Percentiles rank a stretch among this genome's conserved stretches.
Evolutionary conservation across 2,888 invertebrate genomes (phyloP).

Genomic region (Sipha maydis): DNA sequence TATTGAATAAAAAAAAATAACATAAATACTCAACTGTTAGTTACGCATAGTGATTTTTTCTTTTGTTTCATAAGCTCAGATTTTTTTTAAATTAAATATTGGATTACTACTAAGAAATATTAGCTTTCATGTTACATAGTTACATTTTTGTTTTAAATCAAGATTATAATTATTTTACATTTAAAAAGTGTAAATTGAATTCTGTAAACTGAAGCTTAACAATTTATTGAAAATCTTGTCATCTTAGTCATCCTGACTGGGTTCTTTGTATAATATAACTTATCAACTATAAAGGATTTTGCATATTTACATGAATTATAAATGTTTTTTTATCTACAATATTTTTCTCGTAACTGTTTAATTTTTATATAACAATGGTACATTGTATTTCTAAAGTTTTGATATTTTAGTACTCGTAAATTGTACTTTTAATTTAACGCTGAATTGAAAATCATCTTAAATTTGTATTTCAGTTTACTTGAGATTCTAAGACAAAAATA

Average conservation of each 20-base stretch:
- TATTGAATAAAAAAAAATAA: constrained; percentile 2
- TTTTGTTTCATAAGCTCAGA: not conserved
- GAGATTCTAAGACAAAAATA: constrained; percentile 23
- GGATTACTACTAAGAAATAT: not conserved
- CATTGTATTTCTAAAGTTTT: not conserved
- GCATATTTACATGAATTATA: not conserved
- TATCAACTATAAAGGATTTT: not conserved
- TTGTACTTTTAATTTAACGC: too few relatives aligned
- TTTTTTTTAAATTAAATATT: not conserved
- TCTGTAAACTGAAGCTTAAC: not conserved
- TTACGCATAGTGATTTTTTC: not conserved
- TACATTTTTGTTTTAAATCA: not conserved
- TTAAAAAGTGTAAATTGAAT: not conserved
- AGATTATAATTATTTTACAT: not conserved
- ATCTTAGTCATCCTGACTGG: too few relatives aligned
- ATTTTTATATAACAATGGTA: not conserved
- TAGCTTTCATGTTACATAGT: not conserved
- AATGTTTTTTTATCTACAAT: too few relatives aligned
- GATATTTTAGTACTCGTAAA: not conserved
- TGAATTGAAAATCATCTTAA: not conserved
- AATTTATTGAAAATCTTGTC: not conserved
- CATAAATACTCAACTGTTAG: not conserved
- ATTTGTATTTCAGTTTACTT: not conserved
- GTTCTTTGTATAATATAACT: not conserved
- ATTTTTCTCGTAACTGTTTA: not conserved